These are phyloP conservation scores for Lasioglossum oenotherae DNA, from an alignment of 2,888 invertebrate species.

Conservation along the genomic window DNA sequence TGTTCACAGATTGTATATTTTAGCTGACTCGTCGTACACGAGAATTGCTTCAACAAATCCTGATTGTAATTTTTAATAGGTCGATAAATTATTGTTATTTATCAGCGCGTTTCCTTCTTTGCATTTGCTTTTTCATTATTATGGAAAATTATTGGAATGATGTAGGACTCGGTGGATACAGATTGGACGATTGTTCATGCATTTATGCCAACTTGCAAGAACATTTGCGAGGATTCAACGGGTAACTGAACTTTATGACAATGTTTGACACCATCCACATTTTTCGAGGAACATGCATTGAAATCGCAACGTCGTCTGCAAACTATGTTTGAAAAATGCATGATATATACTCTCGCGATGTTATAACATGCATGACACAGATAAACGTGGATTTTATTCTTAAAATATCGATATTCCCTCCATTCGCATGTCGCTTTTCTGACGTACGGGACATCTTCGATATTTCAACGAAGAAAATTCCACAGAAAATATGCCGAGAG, in stretches of 20 bases:
- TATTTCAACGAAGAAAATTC: constrained; percentile 9
- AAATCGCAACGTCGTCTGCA: not conserved
- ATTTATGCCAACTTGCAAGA: too few relatives aligned
- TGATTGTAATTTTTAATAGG: not conserved
- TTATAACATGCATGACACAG: not conserved
- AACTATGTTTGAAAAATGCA: constrained; percentile 2
- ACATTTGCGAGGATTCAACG: too few relatives aligned
- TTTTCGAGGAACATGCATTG: not conserved
- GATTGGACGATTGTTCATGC: not conserved
- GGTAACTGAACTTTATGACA: too few relatives aligned
- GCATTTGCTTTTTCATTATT: too few relatives aligned
- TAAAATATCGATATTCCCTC: constrained; percentile 5
- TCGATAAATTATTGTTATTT: too few relatives aligned
- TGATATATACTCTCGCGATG: not conserved
- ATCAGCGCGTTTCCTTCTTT: too few relatives aligned
- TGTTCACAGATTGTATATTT: not conserved
- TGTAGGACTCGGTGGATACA: not conserved
- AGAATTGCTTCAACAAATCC: too few relatives aligned
- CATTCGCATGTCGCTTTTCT: not conserved
- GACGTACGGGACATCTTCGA: not conserved
- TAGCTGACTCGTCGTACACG: too few relatives aligned
- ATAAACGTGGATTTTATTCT: not conserved
- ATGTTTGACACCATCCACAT: too few relatives aligned
- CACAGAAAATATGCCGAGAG: not conserved
- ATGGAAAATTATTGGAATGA: not conserved